These are phyloP conservation scores for Callinectes sapidus DNA, from an alignment of 2,888 invertebrate species.

Conservation along the genomic window DNA sequence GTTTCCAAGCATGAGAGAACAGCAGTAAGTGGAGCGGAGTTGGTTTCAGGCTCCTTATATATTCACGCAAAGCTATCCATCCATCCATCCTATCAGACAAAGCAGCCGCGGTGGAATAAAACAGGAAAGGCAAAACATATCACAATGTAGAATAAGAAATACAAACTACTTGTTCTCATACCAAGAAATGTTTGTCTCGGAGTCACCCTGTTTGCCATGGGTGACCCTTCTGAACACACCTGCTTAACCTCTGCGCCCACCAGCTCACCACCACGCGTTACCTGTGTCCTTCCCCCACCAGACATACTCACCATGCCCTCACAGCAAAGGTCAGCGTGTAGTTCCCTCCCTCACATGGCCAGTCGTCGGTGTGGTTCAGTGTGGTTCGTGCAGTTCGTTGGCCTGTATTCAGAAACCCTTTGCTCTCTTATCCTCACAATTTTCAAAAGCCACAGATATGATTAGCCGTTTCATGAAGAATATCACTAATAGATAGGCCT, in stretches of 20 bases:
- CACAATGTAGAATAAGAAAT: not conserved
- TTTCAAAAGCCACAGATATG: no score
- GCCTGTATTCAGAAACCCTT: no score
- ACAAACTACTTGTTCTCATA: conserved; percentile 10
- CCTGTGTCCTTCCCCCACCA: not conserved
- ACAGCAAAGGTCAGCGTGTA: not conserved
- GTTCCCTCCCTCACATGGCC: not conserved
- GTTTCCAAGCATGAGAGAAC: not conserved
- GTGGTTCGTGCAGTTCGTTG: no score
- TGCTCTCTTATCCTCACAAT: no score
- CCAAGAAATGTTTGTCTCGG: not conserved
- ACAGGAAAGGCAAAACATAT: not conserved
- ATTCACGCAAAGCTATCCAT: not conserved
- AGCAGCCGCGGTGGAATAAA: not conserved
- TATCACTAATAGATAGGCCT: no score
- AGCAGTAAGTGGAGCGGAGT: not conserved
- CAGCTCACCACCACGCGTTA: not conserved
- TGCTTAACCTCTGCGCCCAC: not conserved
- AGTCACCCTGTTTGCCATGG: not conserved
- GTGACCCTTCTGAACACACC: not conserved
- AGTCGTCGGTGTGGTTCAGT: not conserved
- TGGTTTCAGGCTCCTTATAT: not conserved
- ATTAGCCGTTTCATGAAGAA: no score
- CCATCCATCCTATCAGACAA: not conserved
- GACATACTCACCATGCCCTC: not conserved